A percentile compares a stretch with the other conserved stretches of the same genome.
phyloP scores from a whole-genome alignment of 2,888 invertebrate genomes.

The Malacosoma neustria region DNA sequence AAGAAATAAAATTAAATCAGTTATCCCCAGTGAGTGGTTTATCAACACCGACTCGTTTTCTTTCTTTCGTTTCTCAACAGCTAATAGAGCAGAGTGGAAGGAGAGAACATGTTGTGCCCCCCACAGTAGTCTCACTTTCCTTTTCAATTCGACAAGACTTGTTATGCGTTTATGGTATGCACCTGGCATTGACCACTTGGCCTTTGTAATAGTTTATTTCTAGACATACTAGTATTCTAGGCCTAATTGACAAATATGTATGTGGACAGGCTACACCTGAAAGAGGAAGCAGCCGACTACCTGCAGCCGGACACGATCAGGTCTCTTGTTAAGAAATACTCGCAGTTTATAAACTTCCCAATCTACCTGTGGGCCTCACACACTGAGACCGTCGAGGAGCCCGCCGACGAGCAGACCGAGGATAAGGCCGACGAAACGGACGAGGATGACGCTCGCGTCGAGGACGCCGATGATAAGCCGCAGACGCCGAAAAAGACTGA shows the following conservation, averaged over 20 bases:
- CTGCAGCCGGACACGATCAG: slow-evolving; percentile 93
- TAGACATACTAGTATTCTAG: too few relatives aligned
- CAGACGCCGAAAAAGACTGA: slow-evolving; percentile 90
- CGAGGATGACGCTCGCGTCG: slow-evolving; percentile 77
- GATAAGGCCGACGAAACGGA: slow-evolving; percentile 35
- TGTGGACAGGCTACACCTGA: slow-evolving; percentile 85
- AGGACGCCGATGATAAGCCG: slow-evolving; percentile 78
- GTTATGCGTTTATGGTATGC: too few relatives aligned
- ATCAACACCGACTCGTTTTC: too few relatives aligned
- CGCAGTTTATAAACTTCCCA: slow-evolving; percentile 99
- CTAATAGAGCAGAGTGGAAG: too few relatives aligned
- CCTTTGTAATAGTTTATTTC: too few relatives aligned
- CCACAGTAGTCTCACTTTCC: too few relatives aligned
- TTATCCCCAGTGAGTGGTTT: too few relatives aligned
- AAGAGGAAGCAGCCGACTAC: slow-evolving; percentile 98
- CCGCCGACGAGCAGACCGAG: slow-evolving; percentile 8
- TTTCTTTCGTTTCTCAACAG: too few relatives aligned
- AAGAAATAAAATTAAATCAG: too few relatives aligned
- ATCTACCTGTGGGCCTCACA: slow-evolving; percentile 93
- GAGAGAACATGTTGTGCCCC: too few relatives aligned
- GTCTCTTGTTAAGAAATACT: slow-evolving; percentile 96
- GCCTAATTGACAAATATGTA: neutral
- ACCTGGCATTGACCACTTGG: too few relatives aligned
- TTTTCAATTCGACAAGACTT: too few relatives aligned
- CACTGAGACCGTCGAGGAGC: slow-evolving; percentile 29